Base-by-base conservation (phyloP, 2,113 vertebrate species). In the Hucho hucho region DNA sequence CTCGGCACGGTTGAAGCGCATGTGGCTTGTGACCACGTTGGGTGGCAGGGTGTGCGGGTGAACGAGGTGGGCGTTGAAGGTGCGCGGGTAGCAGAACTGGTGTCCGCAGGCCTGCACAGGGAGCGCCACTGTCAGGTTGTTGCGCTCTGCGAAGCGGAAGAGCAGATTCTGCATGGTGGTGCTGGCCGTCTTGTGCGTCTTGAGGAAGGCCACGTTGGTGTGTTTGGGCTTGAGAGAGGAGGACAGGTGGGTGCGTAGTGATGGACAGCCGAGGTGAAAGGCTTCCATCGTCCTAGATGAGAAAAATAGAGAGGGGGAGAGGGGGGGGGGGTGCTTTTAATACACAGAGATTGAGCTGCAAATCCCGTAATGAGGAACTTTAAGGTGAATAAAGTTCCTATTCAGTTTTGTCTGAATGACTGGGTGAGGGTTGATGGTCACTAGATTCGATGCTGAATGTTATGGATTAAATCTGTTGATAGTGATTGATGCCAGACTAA, bases 161-260 rank as follows among this genome's bases (percentile, higher is more conserved):
- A 97, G 91, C 65, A 96, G 89, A 90, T 97, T 97, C 90, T 97
- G 95, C 88, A 96, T 92, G 1, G 95, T 96, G 65, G 81, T 92
- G 83, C 95, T 94, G 24, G 95, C 95, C 0, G 95, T 96, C 82
- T 97, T 96, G 91, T 97, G 95, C 6, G 95, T 97, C 91, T 97
- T 97, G 37, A 97, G 89, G 91, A 97, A 97, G 83, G 88, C 93
- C 74, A 97, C 87, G 0, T 93, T 92, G 81, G 88, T 92, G 89
- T 95, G 95, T 83, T 95, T 96, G 0, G 85, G 82, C 0, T 90
- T 89, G 7, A 86, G 78, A 64, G 79, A 81, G 0, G 72, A 81
- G 20, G 79, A 75, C 0, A 83, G 84, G 1, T 81, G 82, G 25
- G 78, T 72, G 7, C 18, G 76, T 2, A 81, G 70, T 13, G 74